Evolutionary conservation across 2,113 vertebrate species (phyloP).

Genomic region (Chaenogobius annularis): DNA sequence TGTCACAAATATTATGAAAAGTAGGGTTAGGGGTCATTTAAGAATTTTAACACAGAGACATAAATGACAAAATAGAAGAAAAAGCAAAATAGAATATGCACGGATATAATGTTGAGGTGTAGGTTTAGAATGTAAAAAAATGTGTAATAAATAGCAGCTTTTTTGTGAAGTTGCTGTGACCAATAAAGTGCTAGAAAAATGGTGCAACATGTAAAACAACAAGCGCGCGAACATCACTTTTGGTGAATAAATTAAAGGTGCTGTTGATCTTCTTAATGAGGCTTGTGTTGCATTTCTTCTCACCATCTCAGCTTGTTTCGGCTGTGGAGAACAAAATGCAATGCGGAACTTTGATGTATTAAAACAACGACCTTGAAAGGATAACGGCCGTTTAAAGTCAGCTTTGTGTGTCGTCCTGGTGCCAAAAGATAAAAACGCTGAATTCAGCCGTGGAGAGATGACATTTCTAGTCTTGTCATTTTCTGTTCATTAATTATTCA

Average conservation of each 20-base stretch:
- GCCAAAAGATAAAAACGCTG: slow-evolving; percentile 27
- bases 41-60: too few relatives aligned
- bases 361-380: slow-evolving; percentile 19
- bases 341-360: background rate
- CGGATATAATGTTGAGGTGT: background rate
- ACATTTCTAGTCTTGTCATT: slow-evolving; percentile 24
- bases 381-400: slow-evolving; percentile 18
- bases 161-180: background rate
- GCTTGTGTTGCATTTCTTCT: background rate
- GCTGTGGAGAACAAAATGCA: background rate
- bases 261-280: background rate
- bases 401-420: slow-evolving; percentile 8
- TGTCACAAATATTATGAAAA: background rate
- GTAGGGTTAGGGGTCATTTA: background rate
- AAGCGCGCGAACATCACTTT: slow-evolving; percentile 8
- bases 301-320: background rate
- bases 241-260: background rate
- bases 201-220: background rate
- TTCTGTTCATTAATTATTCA: slow-evolving; percentile 17
- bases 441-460: slow-evolving; percentile 3
- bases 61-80: background rate
- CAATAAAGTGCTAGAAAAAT: background rate
- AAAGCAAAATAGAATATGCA: background rate
- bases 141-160: background rate
- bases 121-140: background rate